Conservation (phyloP, 2,797 vertebrate genomes). For the Sebastes miniatus region DNA sequence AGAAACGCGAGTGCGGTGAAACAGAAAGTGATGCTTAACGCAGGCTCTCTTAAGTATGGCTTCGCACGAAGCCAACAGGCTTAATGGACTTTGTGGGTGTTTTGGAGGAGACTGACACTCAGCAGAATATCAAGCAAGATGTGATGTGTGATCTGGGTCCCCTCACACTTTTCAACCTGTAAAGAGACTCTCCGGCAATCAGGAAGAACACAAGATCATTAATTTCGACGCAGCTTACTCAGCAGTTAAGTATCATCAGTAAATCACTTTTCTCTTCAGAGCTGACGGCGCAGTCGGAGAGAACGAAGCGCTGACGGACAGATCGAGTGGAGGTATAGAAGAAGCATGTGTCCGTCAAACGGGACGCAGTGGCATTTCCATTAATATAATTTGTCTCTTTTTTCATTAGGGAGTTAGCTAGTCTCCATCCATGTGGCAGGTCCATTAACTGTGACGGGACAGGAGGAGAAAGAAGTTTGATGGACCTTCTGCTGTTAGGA, state of each 20-base stretch:
- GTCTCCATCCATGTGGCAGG: constrained; percentile 28
- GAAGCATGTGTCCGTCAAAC: constrained; percentile 40
- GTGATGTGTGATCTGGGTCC: not conserved
- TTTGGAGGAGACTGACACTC: constrained; percentile 17
- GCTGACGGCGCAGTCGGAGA: constrained; percentile 31
- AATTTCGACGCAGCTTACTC: constrained; percentile 36
- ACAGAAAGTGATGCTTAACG: constrained; percentile 54
- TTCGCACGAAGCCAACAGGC: constrained; percentile 46
- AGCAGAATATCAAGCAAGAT: constrained; percentile 8
- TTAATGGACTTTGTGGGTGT: constrained; percentile 38
- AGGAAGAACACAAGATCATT: constrained; percentile 48
- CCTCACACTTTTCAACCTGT: not conserved
- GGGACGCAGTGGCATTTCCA: constrained; percentile 43
- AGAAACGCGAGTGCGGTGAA: constrained; percentile 53
- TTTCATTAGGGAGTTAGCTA: constrained; percentile 14
- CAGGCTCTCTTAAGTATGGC: constrained; percentile 46
- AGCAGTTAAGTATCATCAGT: constrained; percentile 45
- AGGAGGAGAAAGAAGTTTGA: constrained; percentile 10
- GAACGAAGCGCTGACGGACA: constrained; percentile 28
- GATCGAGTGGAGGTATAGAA: constrained; percentile 24
- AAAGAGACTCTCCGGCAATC: constrained; percentile 6
- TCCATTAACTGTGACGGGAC: constrained; percentile 38
- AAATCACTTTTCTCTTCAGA: constrained; percentile 55
- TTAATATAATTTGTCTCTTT: constrained; percentile 54
- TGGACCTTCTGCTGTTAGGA: not conserved